These are phyloP conservation scores for Drosophila mojavensis DNA, from an alignment of 1,140 invertebrate species.

Conservation along the genomic window DNA sequence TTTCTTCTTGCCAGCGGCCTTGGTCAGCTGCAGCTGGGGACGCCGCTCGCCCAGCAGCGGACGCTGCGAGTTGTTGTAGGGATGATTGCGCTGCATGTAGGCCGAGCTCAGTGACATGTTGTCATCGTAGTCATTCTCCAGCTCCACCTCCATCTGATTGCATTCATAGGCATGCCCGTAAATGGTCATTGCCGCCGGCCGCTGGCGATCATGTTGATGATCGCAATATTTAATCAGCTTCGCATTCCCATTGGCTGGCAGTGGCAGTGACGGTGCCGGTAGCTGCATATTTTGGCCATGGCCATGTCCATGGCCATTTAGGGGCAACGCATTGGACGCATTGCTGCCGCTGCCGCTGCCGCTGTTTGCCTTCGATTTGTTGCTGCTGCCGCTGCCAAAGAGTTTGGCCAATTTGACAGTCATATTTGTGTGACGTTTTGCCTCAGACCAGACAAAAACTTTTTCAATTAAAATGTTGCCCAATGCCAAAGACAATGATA, in stretches of 20 bases:
- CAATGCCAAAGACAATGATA: constrained; percentile 62
- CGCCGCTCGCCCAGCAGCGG: constrained; percentile 70
- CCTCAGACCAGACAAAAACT: constrained; percentile 40
- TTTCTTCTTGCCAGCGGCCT: constrained; percentile 47
- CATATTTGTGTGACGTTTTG: constrained; percentile 50
- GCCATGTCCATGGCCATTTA: background rate
- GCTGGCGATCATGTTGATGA: constrained; percentile 36
- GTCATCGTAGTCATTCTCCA: constrained; percentile 68
- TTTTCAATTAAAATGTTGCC: constrained; percentile 75
- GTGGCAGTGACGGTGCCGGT: constrained; percentile 53
- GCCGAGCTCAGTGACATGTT: constrained; percentile 63
- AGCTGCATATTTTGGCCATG: constrained; percentile 12
- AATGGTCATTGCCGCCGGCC: constrained; percentile 35
- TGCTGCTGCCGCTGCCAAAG: constrained; percentile 50
- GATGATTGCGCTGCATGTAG: constrained; percentile 73
- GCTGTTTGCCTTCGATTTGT: constrained; percentile 7
- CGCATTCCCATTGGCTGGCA: constrained; percentile 65
- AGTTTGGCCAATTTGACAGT: constrained; percentile 79
- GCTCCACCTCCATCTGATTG: constrained; percentile 45
- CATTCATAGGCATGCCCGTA: constrained; percentile 55
- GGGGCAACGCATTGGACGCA: background rate
- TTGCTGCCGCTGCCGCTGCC: background rate
- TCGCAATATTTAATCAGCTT: constrained; percentile 62
- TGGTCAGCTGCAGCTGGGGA: constrained; percentile 44
- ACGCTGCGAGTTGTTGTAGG: constrained; percentile 74